Evolutionary conservation across 2,888 invertebrate genomes (phyloP).

Genomic region (Dusona sp.): DNA sequence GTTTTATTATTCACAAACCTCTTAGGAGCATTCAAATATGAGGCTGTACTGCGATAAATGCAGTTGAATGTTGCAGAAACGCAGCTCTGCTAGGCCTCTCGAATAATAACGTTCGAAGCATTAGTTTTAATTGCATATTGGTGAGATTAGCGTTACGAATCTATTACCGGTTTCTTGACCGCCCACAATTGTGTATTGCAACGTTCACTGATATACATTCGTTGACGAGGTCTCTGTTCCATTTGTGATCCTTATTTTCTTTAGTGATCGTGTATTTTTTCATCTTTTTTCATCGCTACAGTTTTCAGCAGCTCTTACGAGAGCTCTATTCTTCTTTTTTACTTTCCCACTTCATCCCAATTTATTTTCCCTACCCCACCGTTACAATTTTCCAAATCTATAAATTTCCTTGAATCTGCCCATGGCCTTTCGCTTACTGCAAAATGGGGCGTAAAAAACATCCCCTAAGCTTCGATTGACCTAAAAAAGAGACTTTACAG

Average conservation of each 20-base stretch:
- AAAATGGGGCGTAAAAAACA: slow-evolving; percentile 11
- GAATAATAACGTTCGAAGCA: slow-evolving; percentile 57
- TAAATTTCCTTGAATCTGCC: background rate
- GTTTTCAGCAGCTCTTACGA: too few species aligned
- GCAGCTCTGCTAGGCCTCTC: slow-evolving; percentile 28
- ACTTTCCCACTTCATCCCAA: background rate
- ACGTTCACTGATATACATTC: slow-evolving; percentile 28
- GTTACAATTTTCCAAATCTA: slow-evolving; percentile 61
- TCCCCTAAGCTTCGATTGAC: background rate
- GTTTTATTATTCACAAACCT: slow-evolving; percentile 34
- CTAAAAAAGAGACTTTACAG: slow-evolving; percentile 1
- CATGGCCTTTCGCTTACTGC: background rate
- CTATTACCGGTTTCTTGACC: slow-evolving; percentile 72
- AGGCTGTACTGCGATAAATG: slow-evolving; percentile 42
- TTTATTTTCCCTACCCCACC: background rate
- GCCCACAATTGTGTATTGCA: slow-evolving; percentile 47
- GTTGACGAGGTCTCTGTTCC: slow-evolving; percentile 17
- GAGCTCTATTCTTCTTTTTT: background rate
- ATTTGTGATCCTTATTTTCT: background rate
- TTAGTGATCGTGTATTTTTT: slow-evolving; percentile 18
- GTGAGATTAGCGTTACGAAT: slow-evolving; percentile 72
- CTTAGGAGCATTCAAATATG: background rate
- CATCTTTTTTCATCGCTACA: background rate
- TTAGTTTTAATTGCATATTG: slow-evolving; percentile 75
- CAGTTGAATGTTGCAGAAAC: slow-evolving; percentile 31